These are phyloP conservation scores for Pteronotus mesoamericanus DNA, from an alignment of 2,797 vertebrate species.

Conservation along the genomic window DNA sequence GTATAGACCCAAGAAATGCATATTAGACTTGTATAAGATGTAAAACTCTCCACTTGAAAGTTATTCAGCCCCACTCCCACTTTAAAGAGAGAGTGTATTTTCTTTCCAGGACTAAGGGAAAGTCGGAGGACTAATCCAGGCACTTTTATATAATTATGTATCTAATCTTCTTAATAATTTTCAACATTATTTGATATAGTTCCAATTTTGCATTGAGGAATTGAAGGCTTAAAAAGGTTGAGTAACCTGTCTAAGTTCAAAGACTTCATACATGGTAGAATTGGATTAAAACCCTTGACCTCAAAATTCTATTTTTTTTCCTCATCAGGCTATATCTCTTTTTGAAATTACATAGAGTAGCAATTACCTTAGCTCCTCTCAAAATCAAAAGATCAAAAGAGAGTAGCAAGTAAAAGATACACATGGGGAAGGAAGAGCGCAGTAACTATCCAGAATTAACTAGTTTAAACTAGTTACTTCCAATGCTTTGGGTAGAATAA, in stretches of 20 bases:
- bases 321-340: neutral
- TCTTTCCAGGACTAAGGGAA: neutral
- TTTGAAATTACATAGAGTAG: neutral
- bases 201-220: neutral
- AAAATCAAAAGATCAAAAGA: slow-evolving; percentile 17
- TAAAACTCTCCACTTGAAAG: neutral
- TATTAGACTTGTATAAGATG: neutral
- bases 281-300: neutral
- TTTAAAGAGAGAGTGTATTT: neutral
- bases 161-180: slow-evolving; percentile 14
- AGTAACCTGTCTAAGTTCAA: neutral
- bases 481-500: neutral
- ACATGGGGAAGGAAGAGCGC: neutral
- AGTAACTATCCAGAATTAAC: neutral
- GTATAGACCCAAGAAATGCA: neutral
- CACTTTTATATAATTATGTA: neutral
- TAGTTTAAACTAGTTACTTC: neutral
- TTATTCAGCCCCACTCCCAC: neutral
- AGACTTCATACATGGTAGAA: neutral
- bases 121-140: neutral
- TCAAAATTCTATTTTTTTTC: neutral
- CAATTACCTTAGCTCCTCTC: neutral
- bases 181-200: neutral
- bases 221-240: neutral
- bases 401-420: neutral